phyloP scores from a whole-genome alignment of 2,113 vertebrate species.

The Xenus cinereus region DNA sequence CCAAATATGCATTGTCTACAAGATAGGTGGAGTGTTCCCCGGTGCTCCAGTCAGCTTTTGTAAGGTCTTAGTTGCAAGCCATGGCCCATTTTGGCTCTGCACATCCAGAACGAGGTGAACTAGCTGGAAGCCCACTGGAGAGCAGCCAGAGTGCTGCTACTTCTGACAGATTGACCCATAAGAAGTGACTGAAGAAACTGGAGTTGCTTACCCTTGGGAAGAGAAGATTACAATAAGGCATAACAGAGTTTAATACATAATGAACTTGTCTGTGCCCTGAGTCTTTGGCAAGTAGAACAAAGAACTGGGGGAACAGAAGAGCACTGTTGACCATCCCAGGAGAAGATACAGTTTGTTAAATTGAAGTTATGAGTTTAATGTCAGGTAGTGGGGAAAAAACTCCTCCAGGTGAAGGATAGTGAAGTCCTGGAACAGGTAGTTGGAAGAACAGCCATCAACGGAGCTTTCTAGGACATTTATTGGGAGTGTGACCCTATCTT shows the following conservation, averaged over 20 bases:
- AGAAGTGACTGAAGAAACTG: neutral
- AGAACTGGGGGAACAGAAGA: neutral
- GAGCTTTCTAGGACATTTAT: neutral
- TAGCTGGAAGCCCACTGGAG: neutral
- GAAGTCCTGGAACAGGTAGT: neutral
- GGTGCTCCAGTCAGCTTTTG: neutral
- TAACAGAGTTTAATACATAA: neutral
- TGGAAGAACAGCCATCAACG: neutral
- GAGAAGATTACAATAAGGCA: neutral
- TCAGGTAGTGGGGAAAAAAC: neutral
- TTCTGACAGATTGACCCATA: neutral
- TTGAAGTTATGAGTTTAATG: neutral
- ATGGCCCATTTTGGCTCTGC: neutral
- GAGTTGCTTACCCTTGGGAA: neutral
- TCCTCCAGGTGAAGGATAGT: neutral
- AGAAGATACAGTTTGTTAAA: neutral
- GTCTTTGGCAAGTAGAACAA: neutral
- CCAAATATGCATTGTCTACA: neutral
- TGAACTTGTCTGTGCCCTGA: neutral
- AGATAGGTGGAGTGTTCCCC: neutral
- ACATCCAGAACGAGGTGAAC: neutral
- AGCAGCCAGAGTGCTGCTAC: neutral
- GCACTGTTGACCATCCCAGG: neutral
- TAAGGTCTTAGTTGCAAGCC: neutral
- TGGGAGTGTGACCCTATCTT: neutral